Evolutionary conservation across 2,113 vertebrate genomes (phyloP), one percentile per base, ranked within the genome.

Genomic region (Trochalopteron elliotii): DNA sequence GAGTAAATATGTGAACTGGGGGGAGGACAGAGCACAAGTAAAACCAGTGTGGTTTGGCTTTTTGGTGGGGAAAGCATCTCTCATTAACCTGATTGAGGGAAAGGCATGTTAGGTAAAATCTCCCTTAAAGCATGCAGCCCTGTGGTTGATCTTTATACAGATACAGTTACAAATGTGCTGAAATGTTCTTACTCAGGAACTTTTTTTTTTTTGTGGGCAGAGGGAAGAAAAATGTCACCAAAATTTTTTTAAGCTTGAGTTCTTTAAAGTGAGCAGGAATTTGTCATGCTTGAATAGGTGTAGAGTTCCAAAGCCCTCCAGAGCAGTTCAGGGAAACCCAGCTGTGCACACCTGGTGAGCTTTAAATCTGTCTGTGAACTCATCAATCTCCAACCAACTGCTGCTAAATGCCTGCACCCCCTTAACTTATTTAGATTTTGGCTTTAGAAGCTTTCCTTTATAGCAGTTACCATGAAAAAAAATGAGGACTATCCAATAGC

Each of bases 281-380:
- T 89, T 86, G 71, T 83, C 81, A 55, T 49, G 53, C 91, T 93
- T 82, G 40, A 92, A 30, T 87, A 93, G 74, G 81, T 90, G 94
- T 93, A 92, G 93, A 83, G 74, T 94, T 96, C 93, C 64, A 65
- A 93, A 90, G 47, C 85, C 89, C 45, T 85, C 53, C 75, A 71
- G 90, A 97, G 52, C 87, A 75, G 33, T 89, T 52, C 52, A 87
- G 47, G 88, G 95, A 86, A 72, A 31, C 53, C 89, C 96, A 96
- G 93, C 95, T 96, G 89, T 90, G 91, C 81, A 63, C 80, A 96
- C 93, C 86, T 90, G 71, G 71, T 44, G 28, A 70, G 92, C 91
- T 87, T 91, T 97, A 96, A 96, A 97, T 97, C 95, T 96, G 79
- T 96, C 94, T 93, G 42, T 91, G 79, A 94, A 61, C 44, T 84